Evolutionary conservation across 2,888 invertebrate species (phyloP), one percentile per base, ranked within the genome.

Genomic region (Acholoe squamosa): DNA sequence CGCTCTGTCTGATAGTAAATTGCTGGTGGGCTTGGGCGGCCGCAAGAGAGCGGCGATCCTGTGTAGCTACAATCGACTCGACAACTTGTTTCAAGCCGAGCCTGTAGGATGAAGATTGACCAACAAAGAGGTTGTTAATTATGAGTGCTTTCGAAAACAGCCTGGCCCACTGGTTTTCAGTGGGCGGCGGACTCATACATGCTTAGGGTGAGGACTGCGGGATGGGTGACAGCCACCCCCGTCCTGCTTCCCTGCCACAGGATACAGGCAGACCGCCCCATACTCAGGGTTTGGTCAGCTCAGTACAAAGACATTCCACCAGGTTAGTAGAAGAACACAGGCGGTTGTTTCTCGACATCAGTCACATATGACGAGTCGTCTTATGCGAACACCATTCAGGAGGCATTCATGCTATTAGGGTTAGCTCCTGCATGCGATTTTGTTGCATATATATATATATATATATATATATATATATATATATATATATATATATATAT

Each of bases 1-100:
- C 67, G 56, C 28, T 61, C 43, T 89, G 89, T 34, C 61, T 67
- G 67, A 76, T 77, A 12, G 80, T 76, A 52, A 51, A 90, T 28
- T 54, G 80, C 28, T 76, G 71, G 14, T 80, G 51, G 54, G 80
- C 80, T 56, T 90, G 80, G n/a, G 77, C 52, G 34, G 91, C 89
- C 10, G 80, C 71, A 3, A 43, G 19, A 7, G 56, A 31, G 22
- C 91, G 52, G n/a, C 89, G 51, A 12, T 91, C 90, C 77, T 91
- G 91, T 52, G 77, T 61, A 16, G 71, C 43, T 28, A 91, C 52
- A 19, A 91, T 91, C 28, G 76, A 84, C 52, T 91, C 91, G 43
- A 91, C 91, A 86, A 91, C 84, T 67, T 91, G 90, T 33, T 76
- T 61, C 61, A 91, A 77, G 80, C 91, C 91, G 51, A 90, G 86